These are phyloP conservation scores for Oscheius sp. DNA, from an alignment of 2,888 invertebrate genomes.

Conservation along the genomic window DNA sequence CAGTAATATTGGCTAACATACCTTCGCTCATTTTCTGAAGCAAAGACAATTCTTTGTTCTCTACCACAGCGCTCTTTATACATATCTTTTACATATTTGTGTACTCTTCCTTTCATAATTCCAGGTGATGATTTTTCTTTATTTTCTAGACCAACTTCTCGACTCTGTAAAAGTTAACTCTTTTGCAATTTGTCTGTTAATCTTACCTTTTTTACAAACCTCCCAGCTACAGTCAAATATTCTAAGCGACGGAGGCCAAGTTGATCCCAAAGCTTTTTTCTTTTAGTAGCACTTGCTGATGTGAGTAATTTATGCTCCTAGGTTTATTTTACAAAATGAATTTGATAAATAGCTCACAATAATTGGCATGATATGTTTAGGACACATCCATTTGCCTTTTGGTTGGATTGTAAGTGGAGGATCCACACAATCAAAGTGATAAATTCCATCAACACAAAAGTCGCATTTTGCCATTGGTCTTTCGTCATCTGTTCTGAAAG, in stretches of 20 bases:
- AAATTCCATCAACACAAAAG: conserved; percentile 87
- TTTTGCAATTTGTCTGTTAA: neutral
- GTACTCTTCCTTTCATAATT: neutral
- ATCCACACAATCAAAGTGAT: conserved; percentile 91
- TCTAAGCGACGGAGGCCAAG: conserved; percentile 77
- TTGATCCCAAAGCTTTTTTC: conserved; percentile 86
- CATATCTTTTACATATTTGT: conserved; percentile 11
- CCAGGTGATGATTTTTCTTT: neutral
- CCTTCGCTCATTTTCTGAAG: conserved; percentile 6
- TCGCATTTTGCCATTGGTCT: conserved; percentile 90
- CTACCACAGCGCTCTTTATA: neutral
- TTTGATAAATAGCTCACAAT: conserved; percentile 3
- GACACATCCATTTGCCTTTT: conserved; percentile 94
- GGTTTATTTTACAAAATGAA: neutral
- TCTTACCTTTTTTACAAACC: conserved; percentile 1
- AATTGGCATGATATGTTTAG: conserved; percentile 83
- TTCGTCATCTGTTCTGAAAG: conserved; percentile 71
- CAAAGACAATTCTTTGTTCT: conserved; percentile 6
- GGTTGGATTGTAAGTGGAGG: conserved; percentile 90
- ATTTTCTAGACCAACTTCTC: neutral
- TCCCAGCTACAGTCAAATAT: neutral
- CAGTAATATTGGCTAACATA: neutral
- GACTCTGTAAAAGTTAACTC: neutral
- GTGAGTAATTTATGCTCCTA: conserved; percentile 24
- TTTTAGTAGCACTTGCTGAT: conserved; percentile 84